phyloP scores from a whole-genome alignment of 2,797 vertebrate genomes.

The Salarias fasciatus region DNA sequence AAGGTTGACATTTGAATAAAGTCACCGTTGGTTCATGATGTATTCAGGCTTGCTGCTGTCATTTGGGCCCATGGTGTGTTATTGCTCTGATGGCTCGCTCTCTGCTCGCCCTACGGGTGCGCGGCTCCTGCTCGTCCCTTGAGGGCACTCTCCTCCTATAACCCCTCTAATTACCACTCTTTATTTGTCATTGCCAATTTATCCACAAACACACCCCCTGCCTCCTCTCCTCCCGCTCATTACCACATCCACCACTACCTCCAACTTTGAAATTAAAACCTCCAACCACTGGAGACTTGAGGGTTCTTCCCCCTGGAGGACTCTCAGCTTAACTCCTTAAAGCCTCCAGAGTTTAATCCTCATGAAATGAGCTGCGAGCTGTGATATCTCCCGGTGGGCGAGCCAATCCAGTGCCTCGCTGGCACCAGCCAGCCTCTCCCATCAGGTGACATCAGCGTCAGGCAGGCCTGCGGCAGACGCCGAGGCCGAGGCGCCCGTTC shows the following conservation, averaged over 20 bases:
- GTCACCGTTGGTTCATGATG: no score
- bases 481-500: slow-evolving; percentile 6
- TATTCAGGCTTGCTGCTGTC: background rate
- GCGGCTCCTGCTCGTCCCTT: slow-evolving; percentile 26
- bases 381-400: slow-evolving; percentile 22
- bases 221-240: slow-evolving; percentile 8
- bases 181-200: slow-evolving; percentile 66
- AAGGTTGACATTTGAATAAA: no score
- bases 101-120: slow-evolving; percentile 8
- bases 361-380: slow-evolving; percentile 53
- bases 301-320: slow-evolving; percentile 40
- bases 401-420: slow-evolving; percentile 14
- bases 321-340: slow-evolving; percentile 46
- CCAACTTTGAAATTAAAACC: slow-evolving; percentile 60
- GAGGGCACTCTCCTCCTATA: slow-evolving; percentile 41
- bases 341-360: slow-evolving; percentile 68
- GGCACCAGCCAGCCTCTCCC: slow-evolving; percentile 27
- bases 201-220: slow-evolving; percentile 21
- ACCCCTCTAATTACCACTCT: slow-evolving; percentile 64
- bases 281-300: slow-evolving; percentile 22
- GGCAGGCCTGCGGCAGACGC: slow-evolving; percentile 18
- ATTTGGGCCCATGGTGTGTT: background rate
- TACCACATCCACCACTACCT: slow-evolving; percentile 37
- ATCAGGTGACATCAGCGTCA: slow-evolving; percentile 71
- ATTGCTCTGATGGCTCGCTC: background rate